These are phyloP conservation scores for Acanthopagrus latus DNA, from an alignment of 2,797 vertebrate genomes.

Conservation along the genomic window DNA sequence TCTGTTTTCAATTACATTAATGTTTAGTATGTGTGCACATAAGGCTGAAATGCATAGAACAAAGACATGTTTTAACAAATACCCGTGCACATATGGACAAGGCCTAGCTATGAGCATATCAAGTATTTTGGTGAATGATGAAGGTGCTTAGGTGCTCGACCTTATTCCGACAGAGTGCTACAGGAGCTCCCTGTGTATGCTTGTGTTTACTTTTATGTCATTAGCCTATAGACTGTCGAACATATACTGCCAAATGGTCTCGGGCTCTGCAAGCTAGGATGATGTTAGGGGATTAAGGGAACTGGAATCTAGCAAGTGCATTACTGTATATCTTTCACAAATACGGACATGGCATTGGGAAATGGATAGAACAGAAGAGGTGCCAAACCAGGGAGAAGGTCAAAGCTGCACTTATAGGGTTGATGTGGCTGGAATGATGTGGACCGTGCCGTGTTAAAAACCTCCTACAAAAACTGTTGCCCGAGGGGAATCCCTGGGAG, in stretches of 20 bases:
- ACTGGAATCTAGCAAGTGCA: conserved; percentile 33
- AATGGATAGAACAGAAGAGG: neutral
- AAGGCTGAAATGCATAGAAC: no score
- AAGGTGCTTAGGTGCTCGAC: conserved; percentile 9
- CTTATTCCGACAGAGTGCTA: conserved; percentile 5
- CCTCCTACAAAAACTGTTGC: neutral
- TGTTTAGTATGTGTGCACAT: no score
- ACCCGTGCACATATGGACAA: no score
- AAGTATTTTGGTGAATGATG: conserved; percentile 6
- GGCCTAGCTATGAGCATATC: neutral
- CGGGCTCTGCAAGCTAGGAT: neutral
- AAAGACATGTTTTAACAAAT: no score
- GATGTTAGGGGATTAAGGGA: conserved; percentile 39
- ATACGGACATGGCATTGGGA: conserved; percentile 10
- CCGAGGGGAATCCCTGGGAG: neutral
- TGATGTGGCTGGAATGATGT: neutral
- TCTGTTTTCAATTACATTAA: no score
- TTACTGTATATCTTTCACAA: conserved; percentile 34
- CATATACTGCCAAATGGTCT: conserved; percentile 29
- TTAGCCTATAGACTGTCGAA: conserved; percentile 26
- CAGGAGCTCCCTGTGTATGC: conserved; percentile 11
- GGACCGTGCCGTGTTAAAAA: neutral
- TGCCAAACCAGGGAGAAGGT: no score
- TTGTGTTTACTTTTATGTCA: conserved; percentile 17
- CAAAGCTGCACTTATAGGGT: neutral